Conservation (phyloP, 2,113 vertebrate genomes). For the Menura novaehollandiae region DNA sequence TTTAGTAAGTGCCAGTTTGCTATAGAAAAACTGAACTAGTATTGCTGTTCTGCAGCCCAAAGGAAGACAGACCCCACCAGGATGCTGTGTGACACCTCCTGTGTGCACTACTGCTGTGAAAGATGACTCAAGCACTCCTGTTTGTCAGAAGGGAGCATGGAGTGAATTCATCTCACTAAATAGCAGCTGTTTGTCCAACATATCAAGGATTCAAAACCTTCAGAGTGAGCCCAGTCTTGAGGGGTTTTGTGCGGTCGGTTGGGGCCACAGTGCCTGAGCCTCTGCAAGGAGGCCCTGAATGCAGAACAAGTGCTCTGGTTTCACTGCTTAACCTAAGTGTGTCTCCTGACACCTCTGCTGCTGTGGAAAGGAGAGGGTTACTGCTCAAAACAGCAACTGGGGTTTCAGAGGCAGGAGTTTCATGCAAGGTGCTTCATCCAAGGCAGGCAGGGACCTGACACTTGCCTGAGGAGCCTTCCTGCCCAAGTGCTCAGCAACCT, state of each 20-base stretch:
- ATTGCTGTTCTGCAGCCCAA: not conserved
- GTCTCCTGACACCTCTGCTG: not conserved
- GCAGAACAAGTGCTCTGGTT: not conserved
- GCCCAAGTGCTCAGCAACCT: fast-evolving
- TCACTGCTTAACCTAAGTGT: fast-evolving
- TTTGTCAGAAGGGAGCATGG: not conserved
- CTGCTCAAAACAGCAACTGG: not conserved
- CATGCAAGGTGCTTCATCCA: not conserved
- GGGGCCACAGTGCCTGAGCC: not conserved
- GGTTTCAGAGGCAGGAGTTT: not conserved
- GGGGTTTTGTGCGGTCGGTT: fast-evolving
- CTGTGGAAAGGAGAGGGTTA: not conserved
- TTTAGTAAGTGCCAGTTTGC: constrained; percentile 60
- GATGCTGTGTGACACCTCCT: not conserved
- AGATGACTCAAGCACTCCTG: not conserved
- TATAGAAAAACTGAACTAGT: not conserved
- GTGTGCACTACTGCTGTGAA: not conserved
- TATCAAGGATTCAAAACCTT: fast-evolving
- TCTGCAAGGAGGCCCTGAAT: not conserved
- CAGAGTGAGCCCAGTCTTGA: not conserved
- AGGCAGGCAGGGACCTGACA: not conserved
- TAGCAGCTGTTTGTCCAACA: not conserved
- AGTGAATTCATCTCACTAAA: not conserved
- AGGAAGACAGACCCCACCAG: not conserved
- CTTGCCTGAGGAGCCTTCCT: not conserved